phyloP scores from a whole-genome alignment of 2,888 invertebrate species.

The Spodoptera exigua region DNA sequence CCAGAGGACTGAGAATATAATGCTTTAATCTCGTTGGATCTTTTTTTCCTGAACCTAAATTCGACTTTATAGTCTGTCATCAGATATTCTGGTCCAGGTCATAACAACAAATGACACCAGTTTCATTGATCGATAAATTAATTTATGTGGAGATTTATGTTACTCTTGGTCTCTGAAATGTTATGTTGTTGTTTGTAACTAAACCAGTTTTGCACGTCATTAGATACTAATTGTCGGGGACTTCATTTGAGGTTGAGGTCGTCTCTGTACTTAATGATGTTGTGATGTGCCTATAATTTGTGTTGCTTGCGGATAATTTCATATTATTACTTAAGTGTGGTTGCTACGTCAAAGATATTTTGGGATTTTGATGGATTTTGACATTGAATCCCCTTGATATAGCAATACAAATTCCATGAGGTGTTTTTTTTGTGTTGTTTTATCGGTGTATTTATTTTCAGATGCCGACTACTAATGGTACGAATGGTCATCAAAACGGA shows the following conservation, averaged over 20 bases:
- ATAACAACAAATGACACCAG: neutral
- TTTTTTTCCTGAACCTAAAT: too few relatives aligned
- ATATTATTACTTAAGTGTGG: too few relatives aligned
- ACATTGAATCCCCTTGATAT: too few relatives aligned
- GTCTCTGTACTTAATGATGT: conserved; percentile 2
- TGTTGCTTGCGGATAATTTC: neutral
- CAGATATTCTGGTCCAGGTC: too few relatives aligned
- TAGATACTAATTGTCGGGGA: neutral
- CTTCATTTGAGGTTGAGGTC: conserved; percentile 39
- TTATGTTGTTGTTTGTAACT: conserved; percentile 1
- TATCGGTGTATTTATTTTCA: conserved; percentile 66
- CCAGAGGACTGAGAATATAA: too few relatives aligned
- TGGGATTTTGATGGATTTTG: too few relatives aligned
- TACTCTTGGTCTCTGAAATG: neutral
- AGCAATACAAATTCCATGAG: too few relatives aligned
- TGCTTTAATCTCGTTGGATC: too few relatives aligned
- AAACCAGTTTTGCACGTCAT: conserved; percentile 25
- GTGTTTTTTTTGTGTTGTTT: too few relatives aligned
- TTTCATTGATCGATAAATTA: neutral
- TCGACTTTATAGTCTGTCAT: too few relatives aligned
- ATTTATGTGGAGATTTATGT: too few relatives aligned
- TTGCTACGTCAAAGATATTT: too few relatives aligned
- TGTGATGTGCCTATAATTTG: neutral
- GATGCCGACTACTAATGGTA: conserved; percentile 76
- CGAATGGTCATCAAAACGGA: conserved; percentile 73